A percentile compares a stretch with the other conserved stretches of the same genome.
Evolutionary conservation across 1,140 invertebrate genomes (phyloP).

Genomic region (Drosophila novamexicana): DNA sequence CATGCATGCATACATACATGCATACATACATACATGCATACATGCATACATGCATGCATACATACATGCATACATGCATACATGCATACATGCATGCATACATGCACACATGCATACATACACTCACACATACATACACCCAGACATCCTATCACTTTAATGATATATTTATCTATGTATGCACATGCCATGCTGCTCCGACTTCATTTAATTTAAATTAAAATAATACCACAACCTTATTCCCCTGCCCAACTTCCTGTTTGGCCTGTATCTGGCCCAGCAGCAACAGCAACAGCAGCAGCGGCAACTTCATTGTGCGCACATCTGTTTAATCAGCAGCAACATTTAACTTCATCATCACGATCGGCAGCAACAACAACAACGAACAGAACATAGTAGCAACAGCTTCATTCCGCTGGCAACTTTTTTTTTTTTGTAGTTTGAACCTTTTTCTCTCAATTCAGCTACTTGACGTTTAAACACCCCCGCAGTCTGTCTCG

Average conservation of each 20-base stretch:
- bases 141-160: too few relatives aligned
- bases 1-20: neutral
- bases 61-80: too few relatives aligned
- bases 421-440: constrained; percentile 41
- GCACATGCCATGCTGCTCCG: too few relatives aligned
- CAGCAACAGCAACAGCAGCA: neutral
- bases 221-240: constrained; percentile 9
- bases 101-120: neutral
- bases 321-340: constrained; percentile 25
- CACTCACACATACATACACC: too few relatives aligned
- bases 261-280: constrained; percentile 1
- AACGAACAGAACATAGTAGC: neutral
- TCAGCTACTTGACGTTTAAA: constrained; percentile 21
- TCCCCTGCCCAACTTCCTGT: constrained; percentile 15
- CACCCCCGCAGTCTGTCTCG: constrained; percentile 17
- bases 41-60: too few relatives aligned
- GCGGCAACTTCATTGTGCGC: constrained; percentile 6
- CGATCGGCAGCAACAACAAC: constrained; percentile 7
- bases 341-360: constrained; percentile 31
- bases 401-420: constrained; percentile 3
- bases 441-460: constrained; percentile 37
- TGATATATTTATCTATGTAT: too few relatives aligned
- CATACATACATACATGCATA: neutral
- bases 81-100: neutral
- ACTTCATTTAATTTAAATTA: constrained; percentile 12